Base-by-base conservation (phyloP, 2,113 vertebrate genomes). In the Azemiops feae region DNA sequence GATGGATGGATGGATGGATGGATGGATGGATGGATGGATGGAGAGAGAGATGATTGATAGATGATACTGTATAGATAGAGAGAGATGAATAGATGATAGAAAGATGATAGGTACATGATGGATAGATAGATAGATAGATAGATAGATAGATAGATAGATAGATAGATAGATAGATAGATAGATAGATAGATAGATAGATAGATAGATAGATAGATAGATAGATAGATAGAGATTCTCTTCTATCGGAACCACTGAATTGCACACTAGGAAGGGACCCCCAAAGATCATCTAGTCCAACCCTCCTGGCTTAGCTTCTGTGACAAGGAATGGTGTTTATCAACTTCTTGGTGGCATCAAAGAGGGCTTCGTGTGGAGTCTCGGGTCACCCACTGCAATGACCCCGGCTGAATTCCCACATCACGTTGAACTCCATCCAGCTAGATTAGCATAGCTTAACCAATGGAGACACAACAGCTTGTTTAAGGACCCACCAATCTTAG, bases 401-500 rank as follows among this genome's bases (percentile, higher is more conserved):
- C 16, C 3, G 14, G n/a, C 34, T 81, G 16, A 39, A 81, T 39
- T 81, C 16, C n/a, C 69, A 39, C 60, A n/a, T 64, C 3, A 14
- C 0, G 2, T 8, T 18, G 5, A 39, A 81, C 34, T 20, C 69
- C 18, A 81, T 39, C 69, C 34, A 2, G 18, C 69, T 39, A 18
- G 69, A 16, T 74, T 20, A 81, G n/a, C 16, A 0, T 20, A 81
- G 69, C 16, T 39, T 39, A 81, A 39, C 34, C 69, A 22, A 1
- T 7, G 6, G 34, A 81, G 34, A 8, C 69, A 20, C 7, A 39
- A 39, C 34, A 39, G 34, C 34, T 39, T 22, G 50, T 53, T 52
- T 88, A n/a, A 34, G 94, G 95, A 95, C 54, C 95, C 95, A 85
- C 86, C 0, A 91, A 90, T 93, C 94, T 88, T 93, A 92, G 87